Percentiles rank a stretch among this genome's conserved stretches.
Evolutionary conservation across 2,113 vertebrate species (phyloP).

Genomic region (Leptocoma aspasia): DNA sequence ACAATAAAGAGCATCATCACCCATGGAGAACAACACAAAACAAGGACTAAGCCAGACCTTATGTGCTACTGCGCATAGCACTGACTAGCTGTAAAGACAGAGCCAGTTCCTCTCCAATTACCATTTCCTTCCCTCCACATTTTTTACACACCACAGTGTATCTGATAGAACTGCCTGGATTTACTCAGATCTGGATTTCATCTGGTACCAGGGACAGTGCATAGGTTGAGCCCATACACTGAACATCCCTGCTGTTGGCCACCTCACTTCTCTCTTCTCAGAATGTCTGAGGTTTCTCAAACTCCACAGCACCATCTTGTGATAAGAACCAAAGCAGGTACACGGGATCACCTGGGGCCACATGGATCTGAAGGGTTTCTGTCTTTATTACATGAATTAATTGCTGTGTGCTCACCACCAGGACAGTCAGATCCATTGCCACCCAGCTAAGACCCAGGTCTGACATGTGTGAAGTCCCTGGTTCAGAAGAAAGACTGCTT

Average conservation of each 20-base stretch:
- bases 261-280: neutral
- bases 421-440: neutral
- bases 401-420: neutral
- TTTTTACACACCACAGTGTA: neutral
- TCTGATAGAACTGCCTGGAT: neutral
- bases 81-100: neutral
- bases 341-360: neutral
- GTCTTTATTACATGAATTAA: fast-evolving
- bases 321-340: neutral
- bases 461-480: neutral
- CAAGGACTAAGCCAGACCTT: neutral
- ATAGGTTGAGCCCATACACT: neutral
- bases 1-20: neutral
- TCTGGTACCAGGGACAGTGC: fast-evolving
- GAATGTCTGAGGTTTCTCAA: neutral
- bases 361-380: neutral
- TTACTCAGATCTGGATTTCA: neutral
- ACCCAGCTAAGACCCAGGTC: neutral
- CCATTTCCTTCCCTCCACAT: neutral
- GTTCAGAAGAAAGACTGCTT: neutral
- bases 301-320: slow-evolving; percentile 60
- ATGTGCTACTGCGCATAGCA: neutral
- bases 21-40: neutral
- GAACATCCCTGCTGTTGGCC: neutral
- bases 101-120: neutral